A percentile compares a stretch with the other conserved stretches of the same genome.
These are phyloP conservation scores for Cirrhinus molitorella DNA, from an alignment of 2,797 vertebrate genomes.

Conservation along the genomic window DNA sequence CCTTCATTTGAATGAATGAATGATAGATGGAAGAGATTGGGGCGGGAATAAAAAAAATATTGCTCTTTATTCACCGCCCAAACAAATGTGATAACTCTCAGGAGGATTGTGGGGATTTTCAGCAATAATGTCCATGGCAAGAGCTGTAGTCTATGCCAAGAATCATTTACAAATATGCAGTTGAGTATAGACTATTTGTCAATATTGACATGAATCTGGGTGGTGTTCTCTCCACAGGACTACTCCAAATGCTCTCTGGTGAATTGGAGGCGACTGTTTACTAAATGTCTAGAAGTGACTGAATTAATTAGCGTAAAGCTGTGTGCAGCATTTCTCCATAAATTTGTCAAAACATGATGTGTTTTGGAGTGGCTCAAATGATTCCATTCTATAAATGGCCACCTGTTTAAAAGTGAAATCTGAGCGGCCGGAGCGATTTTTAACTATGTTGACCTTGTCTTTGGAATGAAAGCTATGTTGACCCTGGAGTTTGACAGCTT, in stretches of 20 bases:
- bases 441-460: slow-evolving; percentile 13
- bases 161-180: slow-evolving; percentile 45
- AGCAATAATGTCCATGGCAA: slow-evolving; percentile 43
- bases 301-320: slow-evolving; percentile 52
- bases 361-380: slow-evolving; percentile 33
- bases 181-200: slow-evolving; percentile 50
- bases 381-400: slow-evolving; percentile 45
- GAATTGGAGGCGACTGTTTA: slow-evolving; percentile 58
- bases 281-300: slow-evolving; percentile 56
- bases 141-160: slow-evolving; percentile 14
- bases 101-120: slow-evolving; percentile 34
- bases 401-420: slow-evolving; percentile 38
- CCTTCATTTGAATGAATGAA: slow-evolving; percentile 55
- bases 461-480: slow-evolving; percentile 14
- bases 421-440: background rate
- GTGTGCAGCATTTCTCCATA: slow-evolving; percentile 46
- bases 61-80: slow-evolving; percentile 49
- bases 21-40: slow-evolving; percentile 55
- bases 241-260: slow-evolving; percentile 54
- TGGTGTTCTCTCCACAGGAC: slow-evolving; percentile 51
- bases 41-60: slow-evolving; percentile 7
- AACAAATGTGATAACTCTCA: slow-evolving; percentile 43
- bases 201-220: slow-evolving; percentile 57
- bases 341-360: slow-evolving; percentile 43
- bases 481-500: slow-evolving; percentile 22